Percentiles rank a stretch among this genome's conserved stretches.
These are phyloP conservation scores for Hybognathus amarus DNA, from an alignment of 2,797 vertebrate species.

Conservation along the genomic window DNA sequence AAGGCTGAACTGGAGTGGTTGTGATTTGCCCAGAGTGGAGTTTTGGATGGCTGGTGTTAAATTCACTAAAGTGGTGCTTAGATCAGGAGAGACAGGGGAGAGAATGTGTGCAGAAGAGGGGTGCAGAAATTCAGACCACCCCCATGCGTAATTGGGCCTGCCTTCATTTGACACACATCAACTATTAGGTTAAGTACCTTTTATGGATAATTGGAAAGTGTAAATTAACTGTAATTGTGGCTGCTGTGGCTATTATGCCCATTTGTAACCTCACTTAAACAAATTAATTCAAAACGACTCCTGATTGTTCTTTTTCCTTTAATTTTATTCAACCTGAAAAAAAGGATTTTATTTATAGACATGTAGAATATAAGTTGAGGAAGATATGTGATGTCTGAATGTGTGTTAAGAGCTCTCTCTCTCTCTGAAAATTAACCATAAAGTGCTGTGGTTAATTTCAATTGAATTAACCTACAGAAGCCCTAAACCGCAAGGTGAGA, in stretches of 20 bases:
- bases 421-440: constrained; percentile 15
- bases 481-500: too few relatives aligned
- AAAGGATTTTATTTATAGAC: neutral
- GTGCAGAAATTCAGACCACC: constrained; percentile 50
- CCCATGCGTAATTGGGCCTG: constrained; percentile 61
- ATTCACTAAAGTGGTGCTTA: constrained; percentile 53
- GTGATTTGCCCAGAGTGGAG: constrained; percentile 27
- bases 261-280: constrained; percentile 59
- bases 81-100: constrained; percentile 44
- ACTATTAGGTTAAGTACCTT: constrained; percentile 71
- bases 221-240: constrained; percentile 66
- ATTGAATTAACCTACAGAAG: constrained; percentile 14
- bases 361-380: constrained; percentile 6
- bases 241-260: constrained; percentile 56
- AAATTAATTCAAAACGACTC: constrained; percentile 61
- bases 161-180: constrained; percentile 61
- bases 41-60: constrained; percentile 45
- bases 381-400: neutral
- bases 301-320: constrained; percentile 46
- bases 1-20: constrained; percentile 35
- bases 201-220: constrained; percentile 69
- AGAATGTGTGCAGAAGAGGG: constrained; percentile 32
- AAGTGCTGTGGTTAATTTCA: neutral
- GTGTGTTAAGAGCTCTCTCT: constrained; percentile 27
- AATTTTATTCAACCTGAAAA: constrained; percentile 1